Conservation (phyloP, 2,888 invertebrate genomes). For the Leucophenga maculata region DNA sequence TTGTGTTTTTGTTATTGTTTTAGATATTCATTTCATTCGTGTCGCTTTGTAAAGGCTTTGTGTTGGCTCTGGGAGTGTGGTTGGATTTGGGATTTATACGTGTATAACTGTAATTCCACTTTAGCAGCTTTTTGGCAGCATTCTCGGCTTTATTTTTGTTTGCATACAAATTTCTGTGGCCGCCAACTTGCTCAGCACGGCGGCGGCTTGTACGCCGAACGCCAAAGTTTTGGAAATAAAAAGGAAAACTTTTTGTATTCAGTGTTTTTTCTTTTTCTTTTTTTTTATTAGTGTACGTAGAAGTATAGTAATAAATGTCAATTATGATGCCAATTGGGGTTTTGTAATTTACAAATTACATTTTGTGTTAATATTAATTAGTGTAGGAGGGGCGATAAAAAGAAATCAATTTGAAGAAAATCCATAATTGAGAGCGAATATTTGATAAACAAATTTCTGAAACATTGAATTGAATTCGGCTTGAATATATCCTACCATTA, state of each 20-base stretch:
- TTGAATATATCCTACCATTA: too few species aligned
- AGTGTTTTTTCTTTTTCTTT: too few species aligned
- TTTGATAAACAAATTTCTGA: background rate
- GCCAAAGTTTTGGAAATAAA: too few species aligned
- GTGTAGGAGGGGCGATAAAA: background rate
- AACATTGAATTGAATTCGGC: too few species aligned
- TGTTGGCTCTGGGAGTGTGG: background rate
- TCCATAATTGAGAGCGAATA: background rate
- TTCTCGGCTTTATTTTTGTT: conserved; percentile 17
- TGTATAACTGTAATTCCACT: conserved; percentile 18
- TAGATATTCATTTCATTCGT: background rate
- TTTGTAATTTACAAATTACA: conserved; percentile 20
- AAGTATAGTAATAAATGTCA: conserved; percentile 18
- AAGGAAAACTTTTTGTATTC: too few species aligned
- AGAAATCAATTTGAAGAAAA: conserved; percentile 1
- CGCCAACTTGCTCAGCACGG: too few species aligned
- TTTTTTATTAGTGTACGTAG: background rate
- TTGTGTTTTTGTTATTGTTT: background rate
- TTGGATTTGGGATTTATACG: background rate
- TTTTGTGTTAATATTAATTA: conserved; percentile 22
- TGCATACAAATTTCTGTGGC: conserved; percentile 18
- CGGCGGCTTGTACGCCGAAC: too few species aligned
- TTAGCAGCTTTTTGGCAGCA: conserved; percentile 13
- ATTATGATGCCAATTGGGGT: conserved; percentile 10
- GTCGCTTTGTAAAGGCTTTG: too few species aligned